phyloP scores from a whole-genome alignment of 2,113 vertebrate species.

The Eulacestoma nigropectus region DNA sequence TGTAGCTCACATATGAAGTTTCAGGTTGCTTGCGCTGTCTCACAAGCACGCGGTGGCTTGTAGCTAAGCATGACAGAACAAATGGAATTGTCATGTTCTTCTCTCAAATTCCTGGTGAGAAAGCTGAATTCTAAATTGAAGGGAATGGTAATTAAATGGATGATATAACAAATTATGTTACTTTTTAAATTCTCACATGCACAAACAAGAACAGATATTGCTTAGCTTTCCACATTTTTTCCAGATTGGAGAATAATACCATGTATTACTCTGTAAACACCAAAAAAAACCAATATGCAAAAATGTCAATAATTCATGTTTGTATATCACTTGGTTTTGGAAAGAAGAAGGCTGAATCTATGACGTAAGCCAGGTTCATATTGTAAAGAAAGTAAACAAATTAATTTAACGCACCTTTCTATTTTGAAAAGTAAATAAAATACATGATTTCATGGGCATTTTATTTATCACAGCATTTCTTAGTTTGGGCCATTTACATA shows the following conservation, averaged over 20 bases:
- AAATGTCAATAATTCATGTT: background rate
- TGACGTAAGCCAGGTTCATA: background rate
- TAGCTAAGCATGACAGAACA: background rate
- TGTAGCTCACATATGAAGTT: fast-evolving
- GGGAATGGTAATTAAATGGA: background rate
- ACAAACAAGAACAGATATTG: background rate
- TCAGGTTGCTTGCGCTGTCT: background rate
- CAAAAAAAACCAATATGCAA: background rate
- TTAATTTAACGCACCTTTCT: background rate
- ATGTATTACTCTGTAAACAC: background rate
- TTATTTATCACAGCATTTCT: background rate
- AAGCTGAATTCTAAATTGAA: background rate
- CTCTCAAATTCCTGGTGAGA: background rate
- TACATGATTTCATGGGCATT: background rate
- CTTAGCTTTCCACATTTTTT: background rate
- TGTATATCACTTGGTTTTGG: background rate
- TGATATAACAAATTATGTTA: background rate
- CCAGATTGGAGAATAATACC: background rate
- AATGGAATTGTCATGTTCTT: background rate
- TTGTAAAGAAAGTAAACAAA: background rate
- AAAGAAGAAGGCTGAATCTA: background rate
- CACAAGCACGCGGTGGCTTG: background rate
- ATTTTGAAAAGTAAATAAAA: background rate
- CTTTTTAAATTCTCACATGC: background rate
- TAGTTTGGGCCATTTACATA: background rate